Evolutionary conservation across 2,797 vertebrate species (phyloP).

Genomic region (Phoebastria nigripes): DNA sequence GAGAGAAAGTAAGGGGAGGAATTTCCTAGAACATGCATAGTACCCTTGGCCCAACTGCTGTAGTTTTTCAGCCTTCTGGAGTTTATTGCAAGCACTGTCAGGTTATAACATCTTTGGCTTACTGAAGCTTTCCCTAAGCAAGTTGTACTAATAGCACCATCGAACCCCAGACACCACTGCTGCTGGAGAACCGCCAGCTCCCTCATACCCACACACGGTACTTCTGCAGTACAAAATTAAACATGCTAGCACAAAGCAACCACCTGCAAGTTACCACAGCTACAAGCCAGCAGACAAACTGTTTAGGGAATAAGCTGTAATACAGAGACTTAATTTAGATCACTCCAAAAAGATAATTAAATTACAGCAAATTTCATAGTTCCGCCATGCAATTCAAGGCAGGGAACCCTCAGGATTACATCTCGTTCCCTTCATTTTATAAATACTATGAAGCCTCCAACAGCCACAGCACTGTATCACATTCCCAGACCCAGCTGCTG

Average conservation of each 20-base stretch:
- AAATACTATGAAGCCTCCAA: neutral
- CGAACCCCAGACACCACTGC: neutral
- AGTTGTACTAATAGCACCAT: neutral
- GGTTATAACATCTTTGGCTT: neutral
- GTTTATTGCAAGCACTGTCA: neutral
- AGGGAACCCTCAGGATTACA: neutral
- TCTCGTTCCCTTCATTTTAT: neutral
- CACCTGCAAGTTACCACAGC: slow-evolving; percentile 26
- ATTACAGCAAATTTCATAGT: neutral
- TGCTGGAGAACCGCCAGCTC: slow-evolving; percentile 19
- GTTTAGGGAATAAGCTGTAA: neutral
- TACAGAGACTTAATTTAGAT: neutral
- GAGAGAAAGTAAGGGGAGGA: neutral
- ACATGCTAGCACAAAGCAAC: neutral
- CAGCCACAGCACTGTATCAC: neutral
- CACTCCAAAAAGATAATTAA: neutral
- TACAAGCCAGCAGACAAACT: neutral
- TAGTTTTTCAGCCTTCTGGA: neutral
- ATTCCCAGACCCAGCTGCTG: neutral
- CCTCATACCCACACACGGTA: neutral
- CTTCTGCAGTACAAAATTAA: neutral
- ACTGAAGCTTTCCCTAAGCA: neutral
- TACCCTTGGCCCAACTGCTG: neutral
- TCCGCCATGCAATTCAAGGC: neutral
- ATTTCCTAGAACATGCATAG: neutral